A percentile compares a stretch with the other conserved stretches of the same genome.
phyloP scores from a whole-genome alignment of 1,140 invertebrate species.

The Lepidurus couesii region DNA sequence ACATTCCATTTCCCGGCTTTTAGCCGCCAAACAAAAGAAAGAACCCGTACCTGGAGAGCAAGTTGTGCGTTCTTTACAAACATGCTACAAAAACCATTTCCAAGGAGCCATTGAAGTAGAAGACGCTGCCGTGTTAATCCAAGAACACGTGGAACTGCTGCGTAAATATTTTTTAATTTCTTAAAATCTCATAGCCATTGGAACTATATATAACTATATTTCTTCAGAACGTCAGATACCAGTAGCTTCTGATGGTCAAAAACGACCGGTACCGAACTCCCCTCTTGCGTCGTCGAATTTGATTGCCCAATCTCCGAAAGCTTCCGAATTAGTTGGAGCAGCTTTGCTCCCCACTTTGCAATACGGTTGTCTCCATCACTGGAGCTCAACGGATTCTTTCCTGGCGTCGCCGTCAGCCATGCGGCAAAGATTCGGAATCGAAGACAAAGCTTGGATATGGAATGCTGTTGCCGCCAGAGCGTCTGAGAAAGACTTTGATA shows the following conservation, averaged over 20 bases:
- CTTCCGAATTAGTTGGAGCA: neutral
- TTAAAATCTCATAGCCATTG: neutral
- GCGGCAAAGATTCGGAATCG: neutral
- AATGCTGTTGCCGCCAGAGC: neutral
- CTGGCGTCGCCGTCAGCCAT: neutral
- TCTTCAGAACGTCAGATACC: neutral
- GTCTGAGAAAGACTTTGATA: neutral
- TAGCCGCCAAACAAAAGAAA: neutral
- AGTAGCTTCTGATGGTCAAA: neutral
- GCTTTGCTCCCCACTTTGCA: neutral
- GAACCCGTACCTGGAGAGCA: neutral
- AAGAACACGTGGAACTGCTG: neutral
- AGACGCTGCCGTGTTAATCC: neutral
- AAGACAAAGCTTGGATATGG: slow-evolving; percentile 8
- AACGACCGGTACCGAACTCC: neutral
- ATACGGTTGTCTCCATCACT: neutral
- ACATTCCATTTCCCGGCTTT: neutral
- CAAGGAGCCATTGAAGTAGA: neutral
- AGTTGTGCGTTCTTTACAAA: neutral
- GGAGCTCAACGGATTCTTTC: neutral
- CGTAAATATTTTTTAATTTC: neutral
- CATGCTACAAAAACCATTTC: neutral
- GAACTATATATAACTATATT: neutral
- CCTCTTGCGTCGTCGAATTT: neutral
- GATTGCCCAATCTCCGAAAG: neutral